Base-by-base conservation (phyloP, 2,113 vertebrate species). In the Dolichotis patagonum region DNA sequence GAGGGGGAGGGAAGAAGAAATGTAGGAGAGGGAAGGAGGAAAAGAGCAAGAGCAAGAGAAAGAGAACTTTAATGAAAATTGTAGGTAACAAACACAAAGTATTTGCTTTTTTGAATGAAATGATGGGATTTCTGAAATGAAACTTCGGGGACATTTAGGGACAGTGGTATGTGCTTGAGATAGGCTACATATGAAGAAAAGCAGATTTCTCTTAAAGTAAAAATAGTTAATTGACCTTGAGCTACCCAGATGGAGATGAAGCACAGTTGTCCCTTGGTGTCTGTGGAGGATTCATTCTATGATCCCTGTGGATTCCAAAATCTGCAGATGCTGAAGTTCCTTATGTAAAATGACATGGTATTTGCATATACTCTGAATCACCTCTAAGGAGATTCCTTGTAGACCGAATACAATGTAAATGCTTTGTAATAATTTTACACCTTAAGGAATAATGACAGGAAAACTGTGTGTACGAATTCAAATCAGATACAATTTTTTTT, bases 11-110 rank as follows among this genome's bases (percentile, higher is more conserved):
- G 60, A 62, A 26, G 35, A 12, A 62, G 60, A n/a, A 22, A 22
- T 28, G 26, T 14, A 65, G 43, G 41, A 19, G 60, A 62, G 26
- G 6, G 54, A 22, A 14, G 26, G 26, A 62, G 16, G 26, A 16
- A 28, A 62, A 62, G 60, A 62, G 60, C 20, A 20, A 60, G 58
- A 60, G 56, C 38, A 46, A 46, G 35, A 43, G 58, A 38, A 7
- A 77, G 13, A 83, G 67, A 7, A 67, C n/a, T 81, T 95, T 95
- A 94, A 69, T 69, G 41, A 80, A 85, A 89, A 88, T 89, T 32
- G 30, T 95, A 77, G 43, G 22, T 35, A n/a, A 86, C 85, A 32
- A 32, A 86, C 41, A 83, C 17, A 26, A 69, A 95, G 62, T 85
- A 49, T 24, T 92, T 30, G 6, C 32, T 75, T 65, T 52, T 80